Evolutionary conservation across 2,113 vertebrate species (phyloP), one percentile per base, ranked within the genome.

Genomic region (Erythrocercus mccallii): DNA sequence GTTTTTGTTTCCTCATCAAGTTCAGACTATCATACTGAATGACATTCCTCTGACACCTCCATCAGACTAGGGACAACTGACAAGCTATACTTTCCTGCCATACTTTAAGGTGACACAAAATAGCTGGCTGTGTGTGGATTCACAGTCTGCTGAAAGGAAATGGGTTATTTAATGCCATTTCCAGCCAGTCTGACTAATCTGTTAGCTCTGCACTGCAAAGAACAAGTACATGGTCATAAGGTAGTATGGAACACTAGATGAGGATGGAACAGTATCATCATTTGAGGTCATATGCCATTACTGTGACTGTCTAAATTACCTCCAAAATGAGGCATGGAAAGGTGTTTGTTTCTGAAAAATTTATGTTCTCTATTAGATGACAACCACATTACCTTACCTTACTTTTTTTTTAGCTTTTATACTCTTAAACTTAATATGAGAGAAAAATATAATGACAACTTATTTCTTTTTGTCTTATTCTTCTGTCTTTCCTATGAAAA

Each of bases 91-190:
- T 28, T 27, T 73, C 14, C 57, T 74, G 37, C 21, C 54, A 5
- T 23, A 10, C n/a, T 78, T 89, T 5, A 35, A 60, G 11, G 10
- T 40, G 81, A 35, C 47, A 89, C 35, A 5, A 15, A 15, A 30
- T 25, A 85, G 35, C 33, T 65, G 66, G 13, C 30, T 25, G 0
- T 25, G 30, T 42, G 54, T 33, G 77, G 40, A 80, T 64, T 88
- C 73, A 80, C 9, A 51, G 37, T 0, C 4, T 81, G 40, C 51
- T 94, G 73, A 68, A 91, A 73, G 65, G 48, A 90, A 94, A 86
- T 35, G 37, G 68, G 38, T 70, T 81, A 73, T 96, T 93, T 94
- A 45, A 85, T 92, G 48, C 14, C 45, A 91, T 93, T 96, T 91
- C 66, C 83, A 86, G 47, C 4, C 72, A 76, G 30, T 58, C 53